Base-by-base conservation (phyloP, 2,797 vertebrate species). In the Chelonia mydas region DNA sequence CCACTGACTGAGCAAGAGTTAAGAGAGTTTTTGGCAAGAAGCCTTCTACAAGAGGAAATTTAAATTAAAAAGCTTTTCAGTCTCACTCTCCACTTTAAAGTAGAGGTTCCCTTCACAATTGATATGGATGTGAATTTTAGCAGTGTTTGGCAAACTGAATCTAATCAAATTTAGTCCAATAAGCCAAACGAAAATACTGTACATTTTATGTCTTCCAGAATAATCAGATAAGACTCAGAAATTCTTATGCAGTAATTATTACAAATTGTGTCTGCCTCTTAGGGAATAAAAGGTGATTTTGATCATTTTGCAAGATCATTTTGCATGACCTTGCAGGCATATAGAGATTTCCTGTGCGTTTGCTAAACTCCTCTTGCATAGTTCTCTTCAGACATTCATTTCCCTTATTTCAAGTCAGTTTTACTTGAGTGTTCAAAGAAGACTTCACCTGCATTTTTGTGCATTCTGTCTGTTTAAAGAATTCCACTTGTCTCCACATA, bases 21-120 rank as follows among this genome's bases (percentile, higher is more conserved):
- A 92, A 86, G 86, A 89, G n/a, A 92, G 61, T 1, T 83, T 95
- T 92, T 96, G 87, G 91, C 94, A 95, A 94, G 19, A 3, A 88
- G 85, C 31, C 81, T 89, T 88, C 41, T 83, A 33, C 31, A 84
- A 94, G 81, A 88, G 11, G 50, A 96, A 96, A 96, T 54, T 81
- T 27, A 95, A 93, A 97, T 93, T 59, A 59, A 89, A 94, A 95
- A 90, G 23, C 79, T 77, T 86, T 92, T 89, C 59, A 51, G 41
- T 86, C 89, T 82, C 31, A 90, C 21, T 81, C 19, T 41, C 21
- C 19, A 12, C n/a, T 72, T 72, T 72, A 50, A 92, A 90, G 86
- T 79, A 79, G 79, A 90, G 82, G 55, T 88, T 90, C 19, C n/a
- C 81, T 76, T n/a, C 90, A 47, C 49, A 86, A 57, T 8, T 84